Conservation (phyloP, 2,797 vertebrate species). For the Microcaecilia unicolor region DNA sequence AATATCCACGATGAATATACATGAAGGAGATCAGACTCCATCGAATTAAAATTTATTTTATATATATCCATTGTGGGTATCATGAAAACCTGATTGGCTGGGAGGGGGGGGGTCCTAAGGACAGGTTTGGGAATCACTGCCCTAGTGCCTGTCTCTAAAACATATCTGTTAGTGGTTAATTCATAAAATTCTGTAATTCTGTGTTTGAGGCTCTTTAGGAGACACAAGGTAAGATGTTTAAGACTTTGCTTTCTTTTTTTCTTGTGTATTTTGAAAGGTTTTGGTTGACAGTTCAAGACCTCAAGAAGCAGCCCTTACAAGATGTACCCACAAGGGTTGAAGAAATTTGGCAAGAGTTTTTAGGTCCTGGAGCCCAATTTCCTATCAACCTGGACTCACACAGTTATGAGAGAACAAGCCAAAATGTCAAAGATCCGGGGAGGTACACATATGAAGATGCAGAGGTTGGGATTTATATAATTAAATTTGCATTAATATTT, state of each 20-base stretch:
- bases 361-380: conserved; percentile 85
- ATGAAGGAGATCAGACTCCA: too few relatives aligned
- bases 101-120: too few relatives aligned
- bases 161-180: too few relatives aligned
- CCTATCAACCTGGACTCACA: conserved; percentile 95
- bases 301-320: conserved; percentile 81
- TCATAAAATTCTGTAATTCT: too few relatives aligned
- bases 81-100: too few relatives aligned
- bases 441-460: conserved; percentile 92
- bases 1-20: too few relatives aligned
- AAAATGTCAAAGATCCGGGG: conserved; percentile 89
- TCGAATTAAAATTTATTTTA: too few relatives aligned
- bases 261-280: conserved; percentile 64
- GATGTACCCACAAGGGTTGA: conserved; percentile 77
- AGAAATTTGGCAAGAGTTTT: conserved; percentile 94
- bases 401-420: conserved; percentile 89
- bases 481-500: too few relatives aligned
- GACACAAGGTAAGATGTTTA: background rate
- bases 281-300: conserved; percentile 90
- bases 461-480: conserved; percentile 69
- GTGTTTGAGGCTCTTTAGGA: background rate
- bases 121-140: too few relatives aligned
- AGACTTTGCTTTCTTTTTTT: conserved; percentile 2
- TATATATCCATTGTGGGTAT: too few relatives aligned
- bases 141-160: too few relatives aligned